Conservation (phyloP, 2,888 invertebrate genomes). For the Capitulum mitella region DNA sequence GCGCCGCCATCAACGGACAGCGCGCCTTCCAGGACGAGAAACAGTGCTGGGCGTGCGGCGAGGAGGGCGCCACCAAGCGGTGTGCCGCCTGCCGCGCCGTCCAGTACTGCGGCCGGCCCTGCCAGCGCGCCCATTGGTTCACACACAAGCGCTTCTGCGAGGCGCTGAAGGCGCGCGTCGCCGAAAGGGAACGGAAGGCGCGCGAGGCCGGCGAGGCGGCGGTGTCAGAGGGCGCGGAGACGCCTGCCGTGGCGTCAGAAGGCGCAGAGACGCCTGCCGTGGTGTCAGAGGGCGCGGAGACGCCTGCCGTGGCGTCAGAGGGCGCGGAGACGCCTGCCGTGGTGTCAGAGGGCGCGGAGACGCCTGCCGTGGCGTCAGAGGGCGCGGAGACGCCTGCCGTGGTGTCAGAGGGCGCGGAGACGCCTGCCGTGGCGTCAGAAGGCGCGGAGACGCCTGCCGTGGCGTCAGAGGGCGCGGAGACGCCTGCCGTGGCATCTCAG, state of each 20-base stretch:
- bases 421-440: background rate
- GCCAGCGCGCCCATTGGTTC: slow-evolving; percentile 90
- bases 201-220: background rate
- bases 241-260: background rate
- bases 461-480: background rate
- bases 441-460: background rate
- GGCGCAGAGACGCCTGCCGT: background rate
- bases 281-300: background rate
- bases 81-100: slow-evolving; percentile 91
- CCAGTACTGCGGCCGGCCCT: slow-evolving; percentile 87
- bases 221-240: background rate
- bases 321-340: background rate
- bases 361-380: too few relatives aligned
- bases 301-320: background rate
- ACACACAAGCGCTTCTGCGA: slow-evolving; percentile 71
- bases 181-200: background rate
- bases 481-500: background rate
- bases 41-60: slow-evolving; percentile 77
- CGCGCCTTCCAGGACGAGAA: slow-evolving; percentile 57
- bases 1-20: slow-evolving; percentile 79
- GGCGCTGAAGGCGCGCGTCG: background rate
- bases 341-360: background rate
- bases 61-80: slow-evolving; percentile 81
- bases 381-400: background rate
- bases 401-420: background rate